Percentiles rank a stretch among this genome's conserved stretches.
Conservation (phyloP, 2,113 vertebrate species). For the Dipodomys merriami region DNA sequence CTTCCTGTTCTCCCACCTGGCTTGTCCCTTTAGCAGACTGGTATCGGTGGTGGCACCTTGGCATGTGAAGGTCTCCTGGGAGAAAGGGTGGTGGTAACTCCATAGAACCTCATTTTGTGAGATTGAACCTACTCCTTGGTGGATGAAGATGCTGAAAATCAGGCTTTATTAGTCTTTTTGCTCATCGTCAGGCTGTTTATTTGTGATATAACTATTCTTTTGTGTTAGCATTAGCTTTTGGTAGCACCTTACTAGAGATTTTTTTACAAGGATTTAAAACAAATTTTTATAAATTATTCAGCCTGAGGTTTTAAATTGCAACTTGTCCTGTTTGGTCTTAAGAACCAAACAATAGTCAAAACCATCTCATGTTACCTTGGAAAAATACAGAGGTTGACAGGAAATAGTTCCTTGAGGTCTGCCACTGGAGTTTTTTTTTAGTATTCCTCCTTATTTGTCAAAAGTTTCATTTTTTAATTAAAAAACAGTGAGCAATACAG, state of each 20-base stretch:
- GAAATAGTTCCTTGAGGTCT: constrained; percentile 10
- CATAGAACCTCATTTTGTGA: neutral
- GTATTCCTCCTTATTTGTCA: neutral
- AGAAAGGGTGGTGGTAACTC: neutral
- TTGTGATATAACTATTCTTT: neutral
- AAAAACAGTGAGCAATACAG: neutral
- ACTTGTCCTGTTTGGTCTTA: constrained; percentile 19
- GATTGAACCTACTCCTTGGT: neutral
- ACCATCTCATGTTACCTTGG: constrained; percentile 21
- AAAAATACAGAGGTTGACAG: neutral
- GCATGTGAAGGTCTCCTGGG: neutral
- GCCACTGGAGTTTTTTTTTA: neutral
- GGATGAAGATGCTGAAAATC: neutral
- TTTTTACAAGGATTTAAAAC: neutral
- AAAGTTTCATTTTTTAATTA: neutral
- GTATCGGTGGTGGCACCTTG: neutral
- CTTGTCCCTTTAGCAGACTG: neutral
- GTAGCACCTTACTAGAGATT: neutral
- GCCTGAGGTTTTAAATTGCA: neutral
- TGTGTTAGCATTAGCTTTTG: neutral
- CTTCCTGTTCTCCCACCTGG: accelerated
- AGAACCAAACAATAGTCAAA: neutral
- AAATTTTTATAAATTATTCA: neutral
- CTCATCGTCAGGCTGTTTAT: neutral
- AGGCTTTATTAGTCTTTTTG: neutral